These are phyloP conservation scores for Drosophila subquinaria DNA, from an alignment of 2,888 invertebrate species.

Conservation along the genomic window DNA sequence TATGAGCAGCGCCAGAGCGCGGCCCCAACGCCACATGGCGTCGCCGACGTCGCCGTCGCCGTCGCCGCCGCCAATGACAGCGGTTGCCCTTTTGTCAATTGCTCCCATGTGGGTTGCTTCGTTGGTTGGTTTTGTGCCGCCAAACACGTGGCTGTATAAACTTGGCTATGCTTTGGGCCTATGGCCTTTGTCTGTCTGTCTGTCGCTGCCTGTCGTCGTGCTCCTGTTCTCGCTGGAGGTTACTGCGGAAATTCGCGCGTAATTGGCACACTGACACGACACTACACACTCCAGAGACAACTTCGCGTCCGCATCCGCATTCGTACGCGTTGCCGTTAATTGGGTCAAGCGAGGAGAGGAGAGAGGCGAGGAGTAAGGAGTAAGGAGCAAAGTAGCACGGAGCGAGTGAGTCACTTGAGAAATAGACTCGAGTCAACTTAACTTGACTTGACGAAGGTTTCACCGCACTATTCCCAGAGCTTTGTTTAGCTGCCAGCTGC, in stretches of 20 bases:
- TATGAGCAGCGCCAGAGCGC: slow-evolving; percentile 69
- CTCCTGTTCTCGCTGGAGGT: slow-evolving; percentile 55
- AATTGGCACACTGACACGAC: slow-evolving; percentile 78
- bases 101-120: slow-evolving; percentile 72
- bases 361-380: too few relatives aligned
- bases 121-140: slow-evolving; percentile 40
- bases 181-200: background rate
- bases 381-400: slow-evolving; percentile 9
- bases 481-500: slow-evolving; percentile 47
- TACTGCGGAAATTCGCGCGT: slow-evolving; percentile 76
- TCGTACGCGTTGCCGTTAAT: slow-evolving; percentile 58
- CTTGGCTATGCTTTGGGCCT: slow-evolving; percentile 30
- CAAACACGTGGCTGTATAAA: slow-evolving; percentile 69
- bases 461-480: slow-evolving; percentile 53
- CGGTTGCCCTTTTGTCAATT: slow-evolving; percentile 80
- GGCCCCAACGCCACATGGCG: slow-evolving; percentile 57
- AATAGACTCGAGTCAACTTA: slow-evolving; percentile 63
- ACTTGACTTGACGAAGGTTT: slow-evolving; percentile 72
- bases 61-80: slow-evolving; percentile 50
- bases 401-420: slow-evolving; percentile 67
- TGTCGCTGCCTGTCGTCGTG: slow-evolving; percentile 1
- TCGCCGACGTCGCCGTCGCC: slow-evolving; percentile 28
- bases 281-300: slow-evolving; percentile 60
- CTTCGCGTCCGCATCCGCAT: slow-evolving; percentile 40
- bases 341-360: slow-evolving; percentile 70